Conservation (phyloP, 2,113 vertebrate species). For the Malurus cyaneus region DNA sequence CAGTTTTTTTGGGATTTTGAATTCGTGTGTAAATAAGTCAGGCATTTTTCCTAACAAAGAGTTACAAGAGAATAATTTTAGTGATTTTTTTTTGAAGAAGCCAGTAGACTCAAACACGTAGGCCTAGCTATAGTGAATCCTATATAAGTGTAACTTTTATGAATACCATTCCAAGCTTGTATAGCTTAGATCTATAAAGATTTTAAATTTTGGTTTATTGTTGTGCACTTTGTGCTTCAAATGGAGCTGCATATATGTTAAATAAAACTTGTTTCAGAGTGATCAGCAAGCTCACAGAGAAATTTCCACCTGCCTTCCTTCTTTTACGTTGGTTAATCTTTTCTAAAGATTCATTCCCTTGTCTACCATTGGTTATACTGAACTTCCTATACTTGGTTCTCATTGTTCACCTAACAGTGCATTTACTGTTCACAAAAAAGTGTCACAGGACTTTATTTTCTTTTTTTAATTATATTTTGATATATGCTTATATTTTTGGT, state of each 20-base stretch:
- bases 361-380: not conserved
- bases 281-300: not conserved
- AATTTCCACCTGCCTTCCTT: not conserved
- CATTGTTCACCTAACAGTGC: fast-evolving
- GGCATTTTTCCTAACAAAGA: not conserved
- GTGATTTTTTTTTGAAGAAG: not conserved
- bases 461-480: not conserved
- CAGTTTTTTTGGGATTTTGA: not conserved
- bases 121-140: not conserved
- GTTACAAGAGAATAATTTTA: not conserved
- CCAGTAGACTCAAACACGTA: not conserved
- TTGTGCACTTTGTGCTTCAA: not conserved
- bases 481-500: not conserved
- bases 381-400: not conserved
- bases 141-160: not conserved
- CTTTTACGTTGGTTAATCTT: not conserved
- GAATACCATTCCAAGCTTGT: not conserved
- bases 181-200: not conserved
- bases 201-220: not conserved
- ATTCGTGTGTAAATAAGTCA: not conserved
- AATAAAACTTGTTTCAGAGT: not conserved
- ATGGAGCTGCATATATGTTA: not conserved
- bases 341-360: not conserved
- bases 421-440: not conserved
- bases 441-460: not conserved